phyloP scores from a whole-genome alignment of 2,888 invertebrate genomes.

The Gnatocerus cornutus region DNA sequence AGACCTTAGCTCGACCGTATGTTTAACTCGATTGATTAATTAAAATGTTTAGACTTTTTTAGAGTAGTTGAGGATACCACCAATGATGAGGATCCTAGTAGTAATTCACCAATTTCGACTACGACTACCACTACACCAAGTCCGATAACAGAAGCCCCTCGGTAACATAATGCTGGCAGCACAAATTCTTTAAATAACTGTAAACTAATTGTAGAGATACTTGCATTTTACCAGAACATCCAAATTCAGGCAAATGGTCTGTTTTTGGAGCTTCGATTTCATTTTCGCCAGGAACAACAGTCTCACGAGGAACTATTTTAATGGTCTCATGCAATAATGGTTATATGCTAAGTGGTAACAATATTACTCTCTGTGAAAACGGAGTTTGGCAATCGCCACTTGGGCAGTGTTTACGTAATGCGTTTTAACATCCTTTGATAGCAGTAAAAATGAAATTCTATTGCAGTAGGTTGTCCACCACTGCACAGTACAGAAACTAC shows the following conservation, averaged over 20 bases:
- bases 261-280: not conserved
- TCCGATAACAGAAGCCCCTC: slow-evolving; percentile 11
- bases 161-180: not conserved
- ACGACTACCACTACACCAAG: slow-evolving; percentile 5
- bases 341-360: slow-evolving; percentile 5
- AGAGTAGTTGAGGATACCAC: not conserved
- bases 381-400: slow-evolving; percentile 48
- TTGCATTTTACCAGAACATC: slow-evolving; percentile 17
- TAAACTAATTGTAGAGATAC: not conserved
- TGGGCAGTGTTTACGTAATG: slow-evolving; percentile 54
- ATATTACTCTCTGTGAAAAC: slow-evolving; percentile 9
- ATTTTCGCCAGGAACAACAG: slow-evolving; percentile 9
- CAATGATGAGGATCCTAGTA: slow-evolving; percentile 5
- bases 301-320: not conserved
- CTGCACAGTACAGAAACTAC: slow-evolving; percentile 33
- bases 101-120: not conserved
- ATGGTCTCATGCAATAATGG: not conserved
- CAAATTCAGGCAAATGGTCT: slow-evolving; percentile 13
- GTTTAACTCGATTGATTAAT: not conserved
- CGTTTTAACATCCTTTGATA: not conserved
- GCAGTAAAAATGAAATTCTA: not conserved
- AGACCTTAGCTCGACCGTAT: slow-evolving; percentile 19
- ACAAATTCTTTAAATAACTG: not conserved
- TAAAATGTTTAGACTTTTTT: not conserved
- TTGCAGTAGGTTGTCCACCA: slow-evolving; percentile 6